Percentiles rank a stretch among this genome's conserved stretches.
phyloP scores from a whole-genome alignment of 2,113 vertebrate genomes.

The Hippopotamus amphibius region DNA sequence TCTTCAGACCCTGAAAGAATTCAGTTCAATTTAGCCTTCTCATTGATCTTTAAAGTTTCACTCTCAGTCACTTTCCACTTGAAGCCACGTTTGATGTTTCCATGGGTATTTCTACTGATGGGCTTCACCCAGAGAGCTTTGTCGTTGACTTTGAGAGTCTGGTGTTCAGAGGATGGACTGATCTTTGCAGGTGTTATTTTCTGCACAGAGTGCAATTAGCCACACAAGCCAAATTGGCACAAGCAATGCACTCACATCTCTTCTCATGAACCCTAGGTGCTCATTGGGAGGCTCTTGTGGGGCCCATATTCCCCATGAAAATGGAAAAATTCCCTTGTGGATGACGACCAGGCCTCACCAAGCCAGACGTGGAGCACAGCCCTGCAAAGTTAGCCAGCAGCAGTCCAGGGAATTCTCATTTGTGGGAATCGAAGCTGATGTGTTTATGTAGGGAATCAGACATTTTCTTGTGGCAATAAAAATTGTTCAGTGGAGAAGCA shows the following conservation, averaged over 20 bases:
- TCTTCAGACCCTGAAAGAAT: constrained; percentile 76
- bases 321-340: neutral
- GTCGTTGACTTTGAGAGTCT: constrained; percentile 81
- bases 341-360: neutral
- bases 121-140: constrained; percentile 82
- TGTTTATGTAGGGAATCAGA: neutral
- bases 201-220: constrained; percentile 76
- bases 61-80: constrained; percentile 62
- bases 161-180: constrained; percentile 79
- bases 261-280: neutral
- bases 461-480: neutral
- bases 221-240: constrained; percentile 70
- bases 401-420: neutral
- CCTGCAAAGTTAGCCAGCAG: neutral
- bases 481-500: neutral
- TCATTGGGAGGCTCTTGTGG: neutral
- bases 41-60: constrained; percentile 77
- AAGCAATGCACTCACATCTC: neutral
- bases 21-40: constrained; percentile 69
- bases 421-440: neutral
- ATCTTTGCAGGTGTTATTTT: constrained; percentile 79
- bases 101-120: constrained; percentile 73
- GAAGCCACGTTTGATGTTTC: constrained; percentile 80
- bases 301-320: neutral
- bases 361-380: neutral